Conservation (phyloP, 2,113 vertebrate species). For the Asarcornis scutulata region DNA sequence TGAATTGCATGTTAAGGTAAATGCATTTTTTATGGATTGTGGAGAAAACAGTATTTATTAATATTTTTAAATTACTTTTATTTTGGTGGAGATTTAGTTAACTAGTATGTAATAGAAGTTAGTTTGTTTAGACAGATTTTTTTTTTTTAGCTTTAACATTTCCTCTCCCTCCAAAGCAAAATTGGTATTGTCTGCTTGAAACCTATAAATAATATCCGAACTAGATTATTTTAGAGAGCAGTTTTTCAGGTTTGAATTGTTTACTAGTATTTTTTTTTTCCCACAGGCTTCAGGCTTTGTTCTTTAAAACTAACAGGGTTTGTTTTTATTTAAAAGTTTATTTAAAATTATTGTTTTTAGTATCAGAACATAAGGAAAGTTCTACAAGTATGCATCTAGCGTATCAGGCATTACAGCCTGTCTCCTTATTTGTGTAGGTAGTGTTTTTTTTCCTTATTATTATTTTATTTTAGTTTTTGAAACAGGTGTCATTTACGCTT, state of each 20-base stretch:
- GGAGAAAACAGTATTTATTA: background rate
- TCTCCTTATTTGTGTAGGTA: background rate
- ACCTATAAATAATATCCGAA: background rate
- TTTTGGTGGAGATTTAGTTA: background rate
- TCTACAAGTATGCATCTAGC: background rate
- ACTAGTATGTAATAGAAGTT: background rate
- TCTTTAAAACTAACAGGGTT: background rate
- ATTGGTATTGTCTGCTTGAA: background rate
- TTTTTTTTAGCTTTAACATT: background rate
- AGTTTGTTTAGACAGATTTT: background rate
- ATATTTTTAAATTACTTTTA: background rate
- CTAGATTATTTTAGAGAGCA: background rate
- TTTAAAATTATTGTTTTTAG: background rate
- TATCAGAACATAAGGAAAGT: background rate
- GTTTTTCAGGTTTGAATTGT: background rate
- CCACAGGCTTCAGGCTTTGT: background rate
- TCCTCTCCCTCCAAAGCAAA: background rate
- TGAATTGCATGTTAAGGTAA: constrained; percentile 89
- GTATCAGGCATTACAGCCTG: background rate
- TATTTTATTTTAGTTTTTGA: background rate
- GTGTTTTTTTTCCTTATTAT: background rate
- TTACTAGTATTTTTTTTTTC: background rate
- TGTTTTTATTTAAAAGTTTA: background rate
- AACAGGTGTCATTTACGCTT: background rate
- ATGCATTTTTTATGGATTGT: background rate